Conservation (phyloP, 2,888 invertebrate species). For the Palloptera scutellata region DNA sequence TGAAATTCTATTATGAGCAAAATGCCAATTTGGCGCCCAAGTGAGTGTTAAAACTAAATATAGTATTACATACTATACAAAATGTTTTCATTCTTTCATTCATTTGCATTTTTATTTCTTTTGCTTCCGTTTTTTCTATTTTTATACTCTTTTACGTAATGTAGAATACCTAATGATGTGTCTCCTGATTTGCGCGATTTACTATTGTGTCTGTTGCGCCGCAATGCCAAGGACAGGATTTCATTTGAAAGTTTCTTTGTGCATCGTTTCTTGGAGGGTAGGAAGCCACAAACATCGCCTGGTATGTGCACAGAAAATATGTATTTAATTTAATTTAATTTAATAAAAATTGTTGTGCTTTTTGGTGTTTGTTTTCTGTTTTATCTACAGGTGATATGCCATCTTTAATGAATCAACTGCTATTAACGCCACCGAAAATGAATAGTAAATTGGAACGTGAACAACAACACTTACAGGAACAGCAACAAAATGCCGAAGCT, state of each 20-base stretch:
- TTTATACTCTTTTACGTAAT: constrained; percentile 15
- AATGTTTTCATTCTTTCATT: neutral
- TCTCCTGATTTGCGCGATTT: constrained; percentile 89
- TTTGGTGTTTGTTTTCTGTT: neutral
- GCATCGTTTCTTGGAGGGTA: constrained; percentile 87
- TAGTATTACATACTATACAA: neutral
- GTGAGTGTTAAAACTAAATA: constrained; percentile 67
- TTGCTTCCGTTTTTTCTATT: constrained; percentile 13
- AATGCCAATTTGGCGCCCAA: constrained; percentile 89
- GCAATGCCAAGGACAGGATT: constrained; percentile 94
- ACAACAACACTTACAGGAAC: constrained; percentile 47
- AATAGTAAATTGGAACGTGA: constrained; percentile 64
- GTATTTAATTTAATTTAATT: constrained; percentile 7
- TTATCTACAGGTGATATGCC: constrained; percentile 57
- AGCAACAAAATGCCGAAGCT: constrained; percentile 42
- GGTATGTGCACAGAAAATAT: constrained; percentile 50
- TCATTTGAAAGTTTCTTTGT: constrained; percentile 95
- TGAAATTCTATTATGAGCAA: constrained; percentile 96
- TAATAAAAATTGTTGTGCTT: neutral
- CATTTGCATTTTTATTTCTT: constrained; percentile 21
- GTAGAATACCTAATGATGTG: constrained; percentile 91
- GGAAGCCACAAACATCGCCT: constrained; percentile 66
- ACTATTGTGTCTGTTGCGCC: constrained; percentile 83
- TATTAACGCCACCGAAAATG: constrained; percentile 62
- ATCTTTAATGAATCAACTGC: constrained; percentile 51